These are phyloP conservation scores for Ecliptopera silaceata DNA, from an alignment of 2,888 invertebrate genomes.

Conservation along the genomic window DNA sequence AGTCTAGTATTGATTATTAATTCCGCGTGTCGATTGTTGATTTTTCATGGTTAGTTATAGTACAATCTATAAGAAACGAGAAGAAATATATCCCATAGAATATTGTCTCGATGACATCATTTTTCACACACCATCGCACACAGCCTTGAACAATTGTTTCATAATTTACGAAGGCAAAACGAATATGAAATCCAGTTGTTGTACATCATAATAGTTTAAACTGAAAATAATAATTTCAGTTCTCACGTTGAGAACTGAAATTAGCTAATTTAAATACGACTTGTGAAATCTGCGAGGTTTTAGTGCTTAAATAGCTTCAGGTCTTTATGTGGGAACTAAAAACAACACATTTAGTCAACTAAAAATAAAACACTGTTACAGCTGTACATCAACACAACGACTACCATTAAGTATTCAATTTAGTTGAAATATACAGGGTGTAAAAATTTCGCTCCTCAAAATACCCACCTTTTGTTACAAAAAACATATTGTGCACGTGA, in stretches of 20 bases:
- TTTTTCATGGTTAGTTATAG: neutral
- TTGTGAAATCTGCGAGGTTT: neutral
- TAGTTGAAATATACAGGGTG: too few species aligned
- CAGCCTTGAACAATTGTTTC: slow-evolving; percentile 24
- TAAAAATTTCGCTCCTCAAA: too few species aligned
- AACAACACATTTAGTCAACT: too few species aligned
- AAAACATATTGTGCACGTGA: too few species aligned
- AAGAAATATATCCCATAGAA: neutral
- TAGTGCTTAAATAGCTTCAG: too few species aligned
- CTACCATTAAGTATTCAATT: too few species aligned
- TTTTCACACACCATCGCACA: slow-evolving; percentile 8
- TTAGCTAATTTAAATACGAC: neutral
- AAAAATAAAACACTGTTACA: too few species aligned
- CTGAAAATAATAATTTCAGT: slow-evolving; percentile 26
- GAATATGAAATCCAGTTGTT: slow-evolving; percentile 23
- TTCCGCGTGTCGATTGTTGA: too few species aligned
- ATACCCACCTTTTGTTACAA: too few species aligned
- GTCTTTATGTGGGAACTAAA: too few species aligned
- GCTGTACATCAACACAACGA: too few species aligned
- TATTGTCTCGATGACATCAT: slow-evolving; percentile 10
- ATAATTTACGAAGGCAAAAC: slow-evolving; percentile 18
- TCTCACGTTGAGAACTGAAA: slow-evolving; percentile 9
- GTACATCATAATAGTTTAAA: slow-evolving; percentile 13
- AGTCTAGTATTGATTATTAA: too few species aligned
- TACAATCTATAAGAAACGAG: neutral